These are phyloP conservation scores for Oryzaephilus surinamensis DNA, from an alignment of 1,140 invertebrate species.

Conservation along the genomic window DNA sequence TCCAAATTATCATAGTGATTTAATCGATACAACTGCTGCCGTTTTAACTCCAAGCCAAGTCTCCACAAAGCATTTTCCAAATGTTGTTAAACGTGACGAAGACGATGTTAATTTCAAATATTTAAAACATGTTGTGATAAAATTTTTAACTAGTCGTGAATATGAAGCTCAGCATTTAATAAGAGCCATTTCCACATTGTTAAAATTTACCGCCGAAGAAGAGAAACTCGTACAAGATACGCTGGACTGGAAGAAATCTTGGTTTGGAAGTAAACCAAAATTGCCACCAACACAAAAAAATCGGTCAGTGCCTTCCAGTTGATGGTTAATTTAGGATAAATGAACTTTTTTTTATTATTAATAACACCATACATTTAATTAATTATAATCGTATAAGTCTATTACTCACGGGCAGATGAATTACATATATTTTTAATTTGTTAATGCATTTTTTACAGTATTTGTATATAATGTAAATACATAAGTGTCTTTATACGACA, in stretches of 20 bases:
- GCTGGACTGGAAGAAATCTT: slow-evolving; percentile 78
- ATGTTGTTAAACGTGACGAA: slow-evolving; percentile 42
- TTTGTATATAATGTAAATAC: no score
- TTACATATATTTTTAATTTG: no score
- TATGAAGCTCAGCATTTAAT: slow-evolving; percentile 80
- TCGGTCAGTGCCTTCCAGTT: no score
- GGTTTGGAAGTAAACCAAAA: slow-evolving; percentile 54
- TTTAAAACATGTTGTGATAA: slow-evolving; percentile 85
- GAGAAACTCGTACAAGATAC: slow-evolving; percentile 79
- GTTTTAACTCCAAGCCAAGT: slow-evolving; percentile 40
- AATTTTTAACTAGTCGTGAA: slow-evolving; percentile 83
- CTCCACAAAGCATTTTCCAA: slow-evolving; percentile 42
- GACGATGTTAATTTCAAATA: slow-evolving; percentile 78
- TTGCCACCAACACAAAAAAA: slow-evolving; percentile 9
- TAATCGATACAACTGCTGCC: slow-evolving; percentile 29
- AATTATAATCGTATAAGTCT: no score
- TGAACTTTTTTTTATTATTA: no score
- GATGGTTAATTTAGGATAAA: no score
- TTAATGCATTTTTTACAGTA: no score
- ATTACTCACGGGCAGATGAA: no score
- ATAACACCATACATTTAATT: no score
- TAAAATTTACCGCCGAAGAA: slow-evolving; percentile 77
- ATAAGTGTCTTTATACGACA: no score
- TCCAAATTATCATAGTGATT: slow-evolving; percentile 19
- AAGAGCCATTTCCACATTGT: slow-evolving; percentile 70